Base-by-base conservation (phyloP, 1,140 invertebrate genomes). In the Penaeus japonicus region DNA sequence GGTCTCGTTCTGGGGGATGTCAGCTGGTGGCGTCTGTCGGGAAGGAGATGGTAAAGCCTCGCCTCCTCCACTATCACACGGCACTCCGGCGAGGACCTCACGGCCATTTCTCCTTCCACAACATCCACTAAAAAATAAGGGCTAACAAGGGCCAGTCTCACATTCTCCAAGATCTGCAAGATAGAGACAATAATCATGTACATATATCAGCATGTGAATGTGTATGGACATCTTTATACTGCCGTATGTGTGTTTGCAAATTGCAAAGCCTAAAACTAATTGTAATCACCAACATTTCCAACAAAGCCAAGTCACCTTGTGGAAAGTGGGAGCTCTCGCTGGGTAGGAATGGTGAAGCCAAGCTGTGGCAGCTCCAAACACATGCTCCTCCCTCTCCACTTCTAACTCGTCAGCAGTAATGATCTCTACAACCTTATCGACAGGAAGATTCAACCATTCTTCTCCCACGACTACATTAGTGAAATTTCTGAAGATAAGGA, bases 71-170 rank as follows among this genome's bases (percentile, higher is more conserved):
- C 91, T 77, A 94, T 91, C 53, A 91, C 88, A 35, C 91, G 92
- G 90, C 94, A 94, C 78, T 92, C 92, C 10, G 92, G 90, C 78
- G 91, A 93, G 15, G 92, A 87, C 27, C 90, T 89, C 30, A 94
- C 91, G 24, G 93, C 91, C 54, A 91, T 85, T 87, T 93, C 91
- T 30, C 91, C 92, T 88, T 93, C 93, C 24, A 95, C 94, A 90
- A 92, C 92, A 91, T 95, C 94, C 91, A 94, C 93, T 70, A 95
- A 92, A 91, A 94, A 95, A 91, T 95, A 95, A 0, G 94, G 94
- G 89, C 93, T 94, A 62, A 95, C 91, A 75, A 94, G 92, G 24
- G 94, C 93, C 90, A 95, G 92, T 39, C 94, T 91, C 15, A 95
- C 94, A 91, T 93, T 93, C 85, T 93, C 93, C 89, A 95, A 92